These are phyloP conservation scores for Machaerirhynchus nigripectus DNA, from an alignment of 2,113 vertebrate species.

Conservation along the genomic window DNA sequence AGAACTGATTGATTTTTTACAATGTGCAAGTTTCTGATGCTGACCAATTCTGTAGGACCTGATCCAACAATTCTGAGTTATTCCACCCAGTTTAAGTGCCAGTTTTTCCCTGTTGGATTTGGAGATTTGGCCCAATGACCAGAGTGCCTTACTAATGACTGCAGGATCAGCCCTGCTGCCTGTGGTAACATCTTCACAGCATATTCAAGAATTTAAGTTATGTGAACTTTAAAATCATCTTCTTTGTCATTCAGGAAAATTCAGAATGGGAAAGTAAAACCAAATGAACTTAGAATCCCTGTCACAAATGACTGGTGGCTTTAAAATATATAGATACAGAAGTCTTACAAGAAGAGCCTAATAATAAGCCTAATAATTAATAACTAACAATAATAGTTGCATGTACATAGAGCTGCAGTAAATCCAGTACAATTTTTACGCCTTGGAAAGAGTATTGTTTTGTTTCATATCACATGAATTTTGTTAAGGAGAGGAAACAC, in stretches of 20 bases:
- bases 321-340: neutral
- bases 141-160: neutral
- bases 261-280: neutral
- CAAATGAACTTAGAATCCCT: neutral
- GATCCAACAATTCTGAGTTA: neutral
- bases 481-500: slow-evolving; percentile 48
- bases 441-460: slow-evolving; percentile 30
- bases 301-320: neutral
- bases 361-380: too few relatives aligned
- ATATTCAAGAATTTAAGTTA: neutral
- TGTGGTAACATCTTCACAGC: neutral
- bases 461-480: slow-evolving; percentile 6
- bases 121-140: neutral
- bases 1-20: neutral
- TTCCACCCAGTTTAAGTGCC: neutral
- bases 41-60: neutral
- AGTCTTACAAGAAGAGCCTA: neutral
- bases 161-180: neutral
- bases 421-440: neutral
- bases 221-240: neutral
- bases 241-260: neutral
- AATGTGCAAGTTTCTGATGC: neutral
- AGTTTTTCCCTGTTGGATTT: neutral
- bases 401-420: neutral
- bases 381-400: neutral